Evolutionary conservation across 1,140 invertebrate genomes (phyloP), one percentile per base, ranked within the genome.

Genomic region (Aporrectodea caliginosa): DNA sequence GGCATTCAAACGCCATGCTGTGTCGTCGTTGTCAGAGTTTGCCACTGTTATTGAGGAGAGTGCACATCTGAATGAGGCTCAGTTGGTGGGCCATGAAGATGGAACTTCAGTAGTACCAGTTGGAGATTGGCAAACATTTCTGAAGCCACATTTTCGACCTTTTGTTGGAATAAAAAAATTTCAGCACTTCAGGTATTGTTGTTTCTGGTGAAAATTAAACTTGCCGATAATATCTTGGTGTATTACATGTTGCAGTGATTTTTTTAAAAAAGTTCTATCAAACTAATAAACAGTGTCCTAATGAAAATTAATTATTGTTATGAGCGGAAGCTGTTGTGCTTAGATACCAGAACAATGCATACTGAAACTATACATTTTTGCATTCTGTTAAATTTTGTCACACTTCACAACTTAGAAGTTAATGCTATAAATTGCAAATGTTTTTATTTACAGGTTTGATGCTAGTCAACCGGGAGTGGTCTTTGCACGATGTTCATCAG

Each of bases 1-100:
- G 77, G 34, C 77, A 78, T 78, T 78, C 77, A 69, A 70, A 78
- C 43, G 43, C 69, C 77, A 78, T 35, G 77, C 35, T 27, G 68
- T 78, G 27, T 78, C 77, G 33, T 78, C 77, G 1, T 6, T 78
- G 68, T 78, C 77, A 78, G 22, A 70, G 27, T 31, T 78, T n/a
- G 43, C 30, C 35, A 35, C 77, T 71, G 77, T 73, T 33, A 30
- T 78, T 29, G 30, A 70, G 16, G 77, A 68, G 29, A 78, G 58
- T 69, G 77, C 58, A 35, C 31, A 12, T 33, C 16, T 69, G 14
- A 78, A 78, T 68, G 22, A 27, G 31, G 77, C 27, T 72, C 77
- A 78, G 77, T 58, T 78, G n/a, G 77, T 78, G 27, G 68, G 77
- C 69, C 16, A 27, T 1, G 77, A 78, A 78, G 77, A 78, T 32